Conservation (phyloP, 2,113 vertebrate species). For the Anguilla japonica region DNA sequence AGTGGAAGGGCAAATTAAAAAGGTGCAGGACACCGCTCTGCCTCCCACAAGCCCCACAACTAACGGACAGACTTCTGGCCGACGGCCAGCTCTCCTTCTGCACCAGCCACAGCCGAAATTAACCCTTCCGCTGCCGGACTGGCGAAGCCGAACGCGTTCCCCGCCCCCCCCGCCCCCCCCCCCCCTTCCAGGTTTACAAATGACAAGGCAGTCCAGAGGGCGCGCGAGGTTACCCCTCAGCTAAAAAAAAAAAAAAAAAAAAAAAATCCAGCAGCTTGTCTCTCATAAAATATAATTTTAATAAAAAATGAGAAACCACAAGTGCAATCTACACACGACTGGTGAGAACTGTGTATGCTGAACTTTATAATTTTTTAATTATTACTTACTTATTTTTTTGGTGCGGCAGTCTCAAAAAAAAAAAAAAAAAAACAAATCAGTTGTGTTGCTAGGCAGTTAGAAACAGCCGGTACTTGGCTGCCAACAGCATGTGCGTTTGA, state of each 20-base stretch:
- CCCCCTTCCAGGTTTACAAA: background rate
- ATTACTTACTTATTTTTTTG: background rate
- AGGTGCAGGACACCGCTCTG: conserved; percentile 25
- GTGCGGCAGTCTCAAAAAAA: background rate
- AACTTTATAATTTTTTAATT: background rate
- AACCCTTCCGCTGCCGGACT: background rate
- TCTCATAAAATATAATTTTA: too few species aligned
- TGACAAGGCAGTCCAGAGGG: background rate
- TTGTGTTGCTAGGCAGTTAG: background rate
- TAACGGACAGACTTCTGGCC: conserved; percentile 42
- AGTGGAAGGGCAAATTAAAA: conserved; percentile 44
- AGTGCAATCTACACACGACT: background rate
- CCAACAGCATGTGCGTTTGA: background rate
- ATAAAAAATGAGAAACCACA: background rate
- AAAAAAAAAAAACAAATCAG: background rate
- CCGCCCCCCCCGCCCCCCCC: too few species aligned
- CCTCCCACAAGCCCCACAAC: conserved; percentile 50
- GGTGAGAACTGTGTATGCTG: background rate
- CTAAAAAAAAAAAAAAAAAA: background rate
- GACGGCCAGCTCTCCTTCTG: conserved; percentile 23
- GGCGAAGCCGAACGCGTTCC: background rate
- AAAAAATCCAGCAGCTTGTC: too few species aligned
- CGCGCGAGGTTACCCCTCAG: too few species aligned
- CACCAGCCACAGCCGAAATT: conserved; percentile 11
- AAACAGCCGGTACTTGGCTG: background rate